A percentile compares a stretch with the other conserved stretches of the same genome.
Evolutionary conservation across 1,140 invertebrate genomes (phyloP).

Genomic region (Pentalonia nigronervosa): DNA sequence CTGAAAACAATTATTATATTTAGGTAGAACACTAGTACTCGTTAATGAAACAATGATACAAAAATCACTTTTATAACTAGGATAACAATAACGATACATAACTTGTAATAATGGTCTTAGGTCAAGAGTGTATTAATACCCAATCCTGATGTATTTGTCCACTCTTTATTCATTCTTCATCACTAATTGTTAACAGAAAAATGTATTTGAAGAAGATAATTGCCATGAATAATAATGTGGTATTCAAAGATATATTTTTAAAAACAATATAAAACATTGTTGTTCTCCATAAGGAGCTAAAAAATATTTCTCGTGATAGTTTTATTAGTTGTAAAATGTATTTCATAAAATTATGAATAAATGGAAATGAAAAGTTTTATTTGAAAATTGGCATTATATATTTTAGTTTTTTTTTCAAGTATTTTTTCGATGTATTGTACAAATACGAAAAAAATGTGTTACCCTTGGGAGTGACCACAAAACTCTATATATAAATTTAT

Average conservation of each 20-base stretch:
- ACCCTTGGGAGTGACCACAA: background rate
- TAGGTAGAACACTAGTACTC: background rate
- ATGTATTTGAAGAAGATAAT: background rate
- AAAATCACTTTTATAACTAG: background rate
- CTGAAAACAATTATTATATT: background rate
- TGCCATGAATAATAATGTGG: background rate
- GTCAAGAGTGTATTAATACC: background rate
- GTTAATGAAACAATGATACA: background rate
- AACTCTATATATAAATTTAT: background rate
- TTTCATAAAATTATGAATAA: background rate
- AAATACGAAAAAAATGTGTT: background rate
- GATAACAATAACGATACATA: background rate
- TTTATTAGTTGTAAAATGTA: background rate
- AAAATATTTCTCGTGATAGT: background rate
- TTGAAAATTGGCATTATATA: too few species aligned
- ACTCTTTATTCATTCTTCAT: too few species aligned
- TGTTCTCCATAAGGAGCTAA: background rate
- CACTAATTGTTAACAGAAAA: too few species aligned
- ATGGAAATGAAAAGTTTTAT: too few species aligned
- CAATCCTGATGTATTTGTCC: background rate
- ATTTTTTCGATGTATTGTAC: background rate
- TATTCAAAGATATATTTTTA: background rate
- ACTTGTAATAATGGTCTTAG: background rate
- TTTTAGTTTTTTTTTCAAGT: background rate
- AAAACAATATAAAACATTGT: background rate